Evolutionary conservation across 2,113 vertebrate genomes (phyloP).

Genomic region (Charina bottae): DNA sequence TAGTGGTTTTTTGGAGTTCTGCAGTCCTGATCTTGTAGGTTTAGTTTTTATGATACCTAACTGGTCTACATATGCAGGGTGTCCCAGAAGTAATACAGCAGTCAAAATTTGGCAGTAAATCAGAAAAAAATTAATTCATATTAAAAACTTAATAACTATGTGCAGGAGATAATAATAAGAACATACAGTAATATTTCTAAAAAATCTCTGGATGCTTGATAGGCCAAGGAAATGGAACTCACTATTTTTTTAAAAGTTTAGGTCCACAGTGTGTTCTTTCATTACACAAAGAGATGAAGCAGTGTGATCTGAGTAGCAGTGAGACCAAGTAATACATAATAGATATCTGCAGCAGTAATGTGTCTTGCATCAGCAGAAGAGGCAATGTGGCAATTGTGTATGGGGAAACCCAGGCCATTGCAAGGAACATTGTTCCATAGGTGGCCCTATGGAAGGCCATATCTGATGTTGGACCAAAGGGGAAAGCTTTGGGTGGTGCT

Average conservation of each 20-base stretch:
- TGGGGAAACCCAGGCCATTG: neutral
- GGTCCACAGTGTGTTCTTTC: neutral
- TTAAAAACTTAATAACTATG: neutral
- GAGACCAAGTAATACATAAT: neutral
- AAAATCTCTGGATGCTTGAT: neutral
- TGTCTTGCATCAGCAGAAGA: too few relatives aligned
- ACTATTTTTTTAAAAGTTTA: slow-evolving; percentile 7
- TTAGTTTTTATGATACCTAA: neutral
- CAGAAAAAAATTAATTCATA: neutral
- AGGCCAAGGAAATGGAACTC: neutral
- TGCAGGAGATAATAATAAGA: neutral
- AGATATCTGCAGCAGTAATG: neutral
- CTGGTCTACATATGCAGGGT: too few relatives aligned
- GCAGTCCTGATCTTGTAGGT: neutral
- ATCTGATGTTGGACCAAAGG: neutral
- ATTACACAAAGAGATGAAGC: neutral
- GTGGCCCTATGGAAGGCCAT: neutral
- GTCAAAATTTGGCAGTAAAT: neutral
- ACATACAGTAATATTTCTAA: neutral
- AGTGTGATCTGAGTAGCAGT: neutral
- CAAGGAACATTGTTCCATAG: neutral
- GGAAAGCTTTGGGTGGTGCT: neutral
- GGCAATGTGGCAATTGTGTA: too few relatives aligned
- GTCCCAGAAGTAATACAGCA: neutral
- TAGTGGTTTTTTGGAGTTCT: neutral